Base-by-base conservation (phyloP, 1,140 invertebrate genomes). In the Meloidogyne hapla region DNA sequence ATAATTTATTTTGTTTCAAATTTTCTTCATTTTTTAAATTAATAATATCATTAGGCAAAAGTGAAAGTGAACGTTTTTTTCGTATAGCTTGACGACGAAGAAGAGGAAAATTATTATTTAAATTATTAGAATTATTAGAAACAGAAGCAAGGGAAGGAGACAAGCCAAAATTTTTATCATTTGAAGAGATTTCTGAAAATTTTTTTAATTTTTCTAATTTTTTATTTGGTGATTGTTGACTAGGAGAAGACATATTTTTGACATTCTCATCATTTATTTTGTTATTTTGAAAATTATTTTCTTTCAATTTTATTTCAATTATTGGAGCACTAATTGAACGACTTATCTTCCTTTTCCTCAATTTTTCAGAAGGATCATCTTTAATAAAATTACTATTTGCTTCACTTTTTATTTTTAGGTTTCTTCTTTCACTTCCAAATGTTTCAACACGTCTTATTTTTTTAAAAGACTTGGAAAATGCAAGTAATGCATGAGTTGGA, bases 381-480 rank as follows among this genome's bases (percentile, higher is more conserved):
- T 56, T 56, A 3, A n/a, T 8, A n/a, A n/a, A n/a, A 56, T 56
- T 56, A 18, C 4, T 18, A 56, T 6, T 23, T 21, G 18, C 61
- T 45, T 64, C 21, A n/a, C 23, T 74, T 75, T 42, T 12, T 40
- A 26, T 38, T 26, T 28, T 65, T 75, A 9, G n/a, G 25, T 3
- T 1, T 28, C 38, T 26, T 67, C 66, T 23, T 68, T 45, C 56
- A 40, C 15, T 62, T 67, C 64, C 74, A 38, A 67, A 80, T 63
- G 38, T 45, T 66, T 45, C 73, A 21, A 78, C 79, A 13, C 84
- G 77, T 66, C 83, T 80, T 18, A 86, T 83, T 66, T 86, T 86
- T 74, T 86, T 86, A 77, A 86, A 86, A 23, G 78, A 81, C 64
- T 82, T 81, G 9, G 84, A 86, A 75, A 86, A 86, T 18, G 79